Percentiles rank a stretch among this genome's conserved stretches.
phyloP scores from a whole-genome alignment of 1,140 invertebrate genomes.

The roundworm (Caenorhabditis elegans) region WBcel235 BX284606.5:15889001-15889500 shows the following conservation, averaged over 20 bases:
- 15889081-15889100: background rate
- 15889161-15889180: constrained; percentile 5
- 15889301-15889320: background rate
- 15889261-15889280: background rate
- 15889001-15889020: too few relatives aligned
- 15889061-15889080: too few relatives aligned
- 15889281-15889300: constrained; percentile 27
- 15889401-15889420: too few relatives aligned
- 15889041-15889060: too few relatives aligned
- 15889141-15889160: background rate
- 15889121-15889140: background rate
- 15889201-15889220: constrained; percentile 14
- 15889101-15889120: background rate
- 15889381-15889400: too few relatives aligned
- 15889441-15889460: too few relatives aligned
- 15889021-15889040: too few relatives aligned
- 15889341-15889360: background rate
- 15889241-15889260: constrained; percentile 31
- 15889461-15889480: too few relatives aligned
- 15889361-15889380: background rate
- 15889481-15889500: too few relatives aligned
- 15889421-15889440: too few relatives aligned
- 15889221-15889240: background rate
- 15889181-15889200: background rate
- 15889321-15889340: constrained; percentile 15